Conservation (phyloP, 2,888 invertebrate genomes). For the Byasa hedistus region DNA sequence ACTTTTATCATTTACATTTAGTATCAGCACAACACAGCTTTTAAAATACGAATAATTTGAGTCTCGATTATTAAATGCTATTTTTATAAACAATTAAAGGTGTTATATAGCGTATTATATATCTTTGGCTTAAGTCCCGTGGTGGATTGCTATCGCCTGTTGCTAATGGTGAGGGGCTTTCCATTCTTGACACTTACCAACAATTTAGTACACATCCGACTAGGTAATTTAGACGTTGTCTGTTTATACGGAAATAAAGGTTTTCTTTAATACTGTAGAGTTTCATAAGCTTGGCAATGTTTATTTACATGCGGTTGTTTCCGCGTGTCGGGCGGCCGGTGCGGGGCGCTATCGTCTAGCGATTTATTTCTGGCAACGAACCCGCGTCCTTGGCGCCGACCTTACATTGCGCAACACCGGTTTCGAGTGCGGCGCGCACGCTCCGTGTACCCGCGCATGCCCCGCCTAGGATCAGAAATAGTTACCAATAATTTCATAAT, state of each 20-base stretch:
- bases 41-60: too few relatives aligned
- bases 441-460: constrained; percentile 40
- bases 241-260: neutral
- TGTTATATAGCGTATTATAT: too few relatives aligned
- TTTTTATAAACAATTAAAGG: too few relatives aligned
- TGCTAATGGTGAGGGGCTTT: too few relatives aligned
- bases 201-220: neutral
- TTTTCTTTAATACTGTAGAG: neutral
- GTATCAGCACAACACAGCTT: too few relatives aligned
- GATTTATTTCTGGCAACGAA: constrained; percentile 77
- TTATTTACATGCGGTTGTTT: constrained; percentile 24
- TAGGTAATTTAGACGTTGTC: neutral
- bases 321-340: constrained; percentile 31
- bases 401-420: constrained; percentile 79
- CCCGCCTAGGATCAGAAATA: neutral
- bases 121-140: too few relatives aligned
- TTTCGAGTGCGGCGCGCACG: constrained; percentile 66
- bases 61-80: too few relatives aligned
- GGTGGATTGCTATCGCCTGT: too few relatives aligned
- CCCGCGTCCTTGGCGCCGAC: constrained; percentile 77
- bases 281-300: constrained; percentile 17
- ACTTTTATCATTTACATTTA: too few relatives aligned
- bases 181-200: too few relatives aligned
- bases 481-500: neutral
- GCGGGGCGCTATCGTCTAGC: constrained; percentile 42